phyloP scores from a whole-genome alignment of 2,888 invertebrate species.

The Oasisia sp. region DNA sequence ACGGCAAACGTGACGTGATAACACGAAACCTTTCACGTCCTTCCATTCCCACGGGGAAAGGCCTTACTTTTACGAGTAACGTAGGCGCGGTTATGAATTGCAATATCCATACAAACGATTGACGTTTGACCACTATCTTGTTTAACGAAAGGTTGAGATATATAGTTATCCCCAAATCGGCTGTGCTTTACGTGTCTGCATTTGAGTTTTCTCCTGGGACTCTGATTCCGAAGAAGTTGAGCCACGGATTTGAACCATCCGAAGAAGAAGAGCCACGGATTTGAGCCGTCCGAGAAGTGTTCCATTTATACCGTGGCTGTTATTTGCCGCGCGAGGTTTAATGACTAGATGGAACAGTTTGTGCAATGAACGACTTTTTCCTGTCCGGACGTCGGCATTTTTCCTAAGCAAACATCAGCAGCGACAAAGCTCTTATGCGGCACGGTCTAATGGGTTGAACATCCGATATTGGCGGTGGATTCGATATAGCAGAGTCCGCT shows the following conservation, averaged over 20 bases:
- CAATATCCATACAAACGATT: background rate
- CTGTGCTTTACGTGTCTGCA: background rate
- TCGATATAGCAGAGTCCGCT: background rate
- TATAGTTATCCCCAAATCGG: background rate
- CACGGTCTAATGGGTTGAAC: background rate
- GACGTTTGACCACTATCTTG: background rate
- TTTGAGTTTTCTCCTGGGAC: background rate
- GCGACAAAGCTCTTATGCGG: background rate
- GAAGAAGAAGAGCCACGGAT: background rate
- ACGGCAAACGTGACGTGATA: background rate
- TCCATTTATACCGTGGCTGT: background rate
- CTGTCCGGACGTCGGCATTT: background rate
- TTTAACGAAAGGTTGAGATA: background rate
- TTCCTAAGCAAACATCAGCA: slow-evolving; percentile 17
- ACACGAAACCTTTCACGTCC: background rate
- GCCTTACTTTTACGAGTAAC: background rate
- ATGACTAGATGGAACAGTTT: background rate
- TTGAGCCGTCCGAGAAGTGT: background rate
- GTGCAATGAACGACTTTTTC: background rate
- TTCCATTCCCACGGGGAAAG: background rate
- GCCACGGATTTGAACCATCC: background rate
- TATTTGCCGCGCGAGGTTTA: background rate
- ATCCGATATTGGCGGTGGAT: background rate
- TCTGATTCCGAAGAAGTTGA: background rate
- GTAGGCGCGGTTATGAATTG: background rate